A percentile compares a stretch with the other conserved stretches of the same genome.
Evolutionary conservation across 2,888 invertebrate genomes (phyloP).

Genomic region (Aporophyla nigra): DNA sequence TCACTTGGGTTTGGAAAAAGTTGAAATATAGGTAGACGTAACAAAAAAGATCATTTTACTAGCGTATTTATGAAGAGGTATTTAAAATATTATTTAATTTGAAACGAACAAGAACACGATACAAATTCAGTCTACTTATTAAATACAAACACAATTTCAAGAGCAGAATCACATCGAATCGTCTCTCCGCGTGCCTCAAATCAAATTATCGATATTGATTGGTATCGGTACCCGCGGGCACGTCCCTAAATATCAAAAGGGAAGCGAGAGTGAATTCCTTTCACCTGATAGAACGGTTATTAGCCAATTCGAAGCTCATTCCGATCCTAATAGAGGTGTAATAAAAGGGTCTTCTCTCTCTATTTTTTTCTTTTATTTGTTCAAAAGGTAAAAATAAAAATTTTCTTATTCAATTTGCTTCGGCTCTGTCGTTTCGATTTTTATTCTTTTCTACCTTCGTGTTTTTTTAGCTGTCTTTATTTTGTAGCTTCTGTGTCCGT

Average conservation of each 20-base stretch:
- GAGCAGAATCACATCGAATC: constrained; percentile 29
- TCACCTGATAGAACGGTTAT: constrained; percentile 91
- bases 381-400: constrained; percentile 81
- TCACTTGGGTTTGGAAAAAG: neutral
- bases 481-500: constrained; percentile 2
- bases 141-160: constrained; percentile 41
- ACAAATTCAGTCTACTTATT: constrained; percentile 22
- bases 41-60: too few relatives aligned
- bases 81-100: too few relatives aligned
- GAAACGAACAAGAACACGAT: neutral
- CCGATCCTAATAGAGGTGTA: constrained; percentile 90
- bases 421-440: constrained; percentile 64
- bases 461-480: constrained; percentile 44
- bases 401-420: constrained; percentile 86
- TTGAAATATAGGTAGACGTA: neutral
- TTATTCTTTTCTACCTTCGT: constrained; percentile 62
- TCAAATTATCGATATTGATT: constrained; percentile 64
- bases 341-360: constrained; percentile 87
- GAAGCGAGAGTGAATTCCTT: constrained; percentile 88
- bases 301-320: constrained; percentile 90
- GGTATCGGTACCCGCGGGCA: constrained; percentile 57
- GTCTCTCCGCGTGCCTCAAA: constrained; percentile 26
- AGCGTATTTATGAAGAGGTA: too few relatives aligned
- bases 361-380: constrained; percentile 85
- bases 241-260: constrained; percentile 74